Percentiles rank a stretch among this genome's conserved stretches.
phyloP scores from a whole-genome alignment of 1,140 invertebrate genomes.

The Samia ricini region DNA sequence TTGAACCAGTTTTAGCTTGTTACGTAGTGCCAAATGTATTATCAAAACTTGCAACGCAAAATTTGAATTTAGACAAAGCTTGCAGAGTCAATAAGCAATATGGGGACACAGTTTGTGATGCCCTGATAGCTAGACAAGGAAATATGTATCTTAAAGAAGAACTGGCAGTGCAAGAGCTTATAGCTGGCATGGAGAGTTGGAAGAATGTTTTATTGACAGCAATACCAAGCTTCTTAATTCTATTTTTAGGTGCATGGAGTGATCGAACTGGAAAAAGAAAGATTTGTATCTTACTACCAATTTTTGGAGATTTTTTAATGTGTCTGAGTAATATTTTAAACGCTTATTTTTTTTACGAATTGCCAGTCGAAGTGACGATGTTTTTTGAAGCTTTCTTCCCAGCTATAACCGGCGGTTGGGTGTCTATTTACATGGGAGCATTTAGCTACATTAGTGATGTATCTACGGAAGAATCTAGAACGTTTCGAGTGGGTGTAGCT shows the following conservation, averaged over 20 bases:
- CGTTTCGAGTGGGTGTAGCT: constrained; percentile 78
- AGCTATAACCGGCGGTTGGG: constrained; percentile 78
- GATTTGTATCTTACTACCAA: constrained; percentile 87
- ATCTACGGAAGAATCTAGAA: constrained; percentile 78
- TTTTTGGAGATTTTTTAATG: constrained; percentile 86
- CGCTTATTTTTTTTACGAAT: constrained; percentile 83
- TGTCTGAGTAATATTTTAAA: constrained; percentile 85
- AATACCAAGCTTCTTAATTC: constrained; percentile 73
- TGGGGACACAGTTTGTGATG: constrained; percentile 73
- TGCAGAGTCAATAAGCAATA: constrained; percentile 79
- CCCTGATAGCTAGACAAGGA: constrained; percentile 66
- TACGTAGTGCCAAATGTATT: constrained; percentile 76
- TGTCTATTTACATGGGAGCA: constrained; percentile 78
- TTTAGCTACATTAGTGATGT: constrained; percentile 80
- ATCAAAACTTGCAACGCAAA: constrained; percentile 74
- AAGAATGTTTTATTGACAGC: constrained; percentile 74
- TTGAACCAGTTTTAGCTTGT: constrained; percentile 77
- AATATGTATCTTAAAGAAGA: constrained; percentile 64
- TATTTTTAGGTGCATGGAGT: constrained; percentile 81
- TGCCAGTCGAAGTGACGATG: constrained; percentile 85
- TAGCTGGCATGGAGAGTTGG: constrained; percentile 77
- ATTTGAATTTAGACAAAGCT: constrained; percentile 80
- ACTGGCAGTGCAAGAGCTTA: constrained; percentile 72
- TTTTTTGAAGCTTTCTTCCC: constrained; percentile 74
- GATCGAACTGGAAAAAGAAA: constrained; percentile 84